Evolutionary conservation across 1,140 invertebrate species (phyloP).

Genomic region (Penaeus indicus): DNA sequence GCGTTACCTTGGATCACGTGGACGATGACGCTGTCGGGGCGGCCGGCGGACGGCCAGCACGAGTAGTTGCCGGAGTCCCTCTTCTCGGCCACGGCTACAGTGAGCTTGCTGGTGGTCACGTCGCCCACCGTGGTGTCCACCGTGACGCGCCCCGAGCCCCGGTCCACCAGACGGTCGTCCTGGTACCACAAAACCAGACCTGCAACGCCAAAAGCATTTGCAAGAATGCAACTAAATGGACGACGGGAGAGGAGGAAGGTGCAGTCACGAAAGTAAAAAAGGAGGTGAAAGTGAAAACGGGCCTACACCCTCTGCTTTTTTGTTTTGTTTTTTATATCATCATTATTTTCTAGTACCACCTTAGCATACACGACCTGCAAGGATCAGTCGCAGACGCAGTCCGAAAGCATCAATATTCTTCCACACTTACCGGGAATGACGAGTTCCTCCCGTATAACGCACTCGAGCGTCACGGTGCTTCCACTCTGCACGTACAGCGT

Average conservation of each 20-base stretch:
- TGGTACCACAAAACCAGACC: constrained; percentile 54
- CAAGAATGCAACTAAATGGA: too few species aligned
- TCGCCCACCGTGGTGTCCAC: constrained; percentile 42
- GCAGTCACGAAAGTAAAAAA: too few species aligned
- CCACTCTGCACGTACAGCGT: constrained; percentile 59
- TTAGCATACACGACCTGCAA: too few species aligned
- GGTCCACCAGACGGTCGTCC: constrained; percentile 48
- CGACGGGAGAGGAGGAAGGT: too few species aligned
- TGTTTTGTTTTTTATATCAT: too few species aligned
- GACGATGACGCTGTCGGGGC: constrained; percentile 38
- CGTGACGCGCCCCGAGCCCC: constrained; percentile 22
- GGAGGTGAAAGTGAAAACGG: too few species aligned
- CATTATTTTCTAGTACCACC: too few species aligned
- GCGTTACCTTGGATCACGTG: constrained; percentile 49
- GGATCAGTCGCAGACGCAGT: not conserved
- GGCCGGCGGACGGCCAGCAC: constrained; percentile 48
- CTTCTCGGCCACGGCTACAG: not conserved
- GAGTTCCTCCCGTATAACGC: constrained; percentile 57
- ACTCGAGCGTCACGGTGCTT: constrained; percentile 59
- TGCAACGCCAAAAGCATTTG: not conserved
- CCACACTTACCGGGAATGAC: constrained; percentile 56
- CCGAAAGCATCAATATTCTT: not conserved
- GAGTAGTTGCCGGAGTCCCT: constrained; percentile 55
- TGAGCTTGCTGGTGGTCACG: constrained; percentile 44
- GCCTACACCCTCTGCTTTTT: too few species aligned